Conservation (phyloP, 2,797 vertebrate species). For the Garrulus glandarius region DNA sequence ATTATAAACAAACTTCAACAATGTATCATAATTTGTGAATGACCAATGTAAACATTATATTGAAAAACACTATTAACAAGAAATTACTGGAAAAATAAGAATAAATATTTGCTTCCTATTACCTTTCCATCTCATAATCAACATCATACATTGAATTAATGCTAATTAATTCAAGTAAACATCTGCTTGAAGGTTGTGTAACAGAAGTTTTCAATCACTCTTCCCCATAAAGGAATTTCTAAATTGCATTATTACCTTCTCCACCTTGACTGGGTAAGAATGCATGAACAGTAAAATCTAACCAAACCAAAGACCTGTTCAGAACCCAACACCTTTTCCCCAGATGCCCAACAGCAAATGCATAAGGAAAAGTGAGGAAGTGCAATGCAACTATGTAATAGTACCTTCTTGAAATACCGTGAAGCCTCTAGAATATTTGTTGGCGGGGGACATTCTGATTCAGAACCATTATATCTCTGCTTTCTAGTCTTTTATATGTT, state of each 20-base stretch:
- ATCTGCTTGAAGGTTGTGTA: neutral
- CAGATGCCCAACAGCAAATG: neutral
- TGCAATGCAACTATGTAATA: neutral
- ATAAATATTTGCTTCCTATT: neutral
- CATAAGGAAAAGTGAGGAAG: neutral
- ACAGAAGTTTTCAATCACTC: neutral
- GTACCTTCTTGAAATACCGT: neutral
- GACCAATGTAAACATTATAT: neutral
- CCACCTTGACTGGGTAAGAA: neutral
- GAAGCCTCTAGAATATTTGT: neutral
- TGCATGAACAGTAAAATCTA: neutral
- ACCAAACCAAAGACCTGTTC: neutral
- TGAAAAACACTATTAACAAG: neutral
- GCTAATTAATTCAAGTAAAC: neutral
- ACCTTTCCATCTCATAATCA: neutral
- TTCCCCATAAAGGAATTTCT: neutral
- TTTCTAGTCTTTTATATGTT: neutral
- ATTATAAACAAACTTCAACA: neutral
- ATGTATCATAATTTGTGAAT: neutral
- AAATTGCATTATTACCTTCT: neutral
- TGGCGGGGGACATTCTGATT: neutral
- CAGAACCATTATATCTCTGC: neutral
- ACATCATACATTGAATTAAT: neutral
- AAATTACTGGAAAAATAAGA: neutral
- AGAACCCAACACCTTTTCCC: neutral